These are phyloP conservation scores for Monochamus saltuarius DNA, from an alignment of 1,140 invertebrate species.

Conservation along the genomic window DNA sequence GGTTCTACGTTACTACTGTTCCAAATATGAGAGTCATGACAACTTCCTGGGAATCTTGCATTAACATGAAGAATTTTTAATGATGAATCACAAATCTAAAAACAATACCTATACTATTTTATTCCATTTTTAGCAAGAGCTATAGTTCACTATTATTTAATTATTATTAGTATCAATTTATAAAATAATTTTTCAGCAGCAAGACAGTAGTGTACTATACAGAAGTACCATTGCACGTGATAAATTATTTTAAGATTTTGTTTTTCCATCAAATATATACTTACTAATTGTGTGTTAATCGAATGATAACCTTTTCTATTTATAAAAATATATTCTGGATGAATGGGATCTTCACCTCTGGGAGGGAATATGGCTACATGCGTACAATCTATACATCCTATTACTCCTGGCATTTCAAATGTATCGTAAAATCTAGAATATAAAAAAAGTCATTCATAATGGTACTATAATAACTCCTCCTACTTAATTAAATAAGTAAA, in stretches of 20 bases:
- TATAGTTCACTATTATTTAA: too few species aligned
- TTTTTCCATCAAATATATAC: too few species aligned
- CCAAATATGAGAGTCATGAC: slow-evolving; percentile 43
- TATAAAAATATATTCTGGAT: slow-evolving; percentile 42
- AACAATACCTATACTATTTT: slow-evolving; percentile 17
- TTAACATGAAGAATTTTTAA: slow-evolving; percentile 36
- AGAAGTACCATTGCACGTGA: too few species aligned
- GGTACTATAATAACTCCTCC: too few species aligned
- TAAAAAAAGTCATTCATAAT: not conserved
- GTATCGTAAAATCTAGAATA: slow-evolving; percentile 22
- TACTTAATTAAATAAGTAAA: too few species aligned
- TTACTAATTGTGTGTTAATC: slow-evolving; percentile 43
- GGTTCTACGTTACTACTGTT: slow-evolving; percentile 23
- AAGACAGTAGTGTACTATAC: not conserved
- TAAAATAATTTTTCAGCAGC: too few species aligned
- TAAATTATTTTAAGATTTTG: too few species aligned
- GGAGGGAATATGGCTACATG: slow-evolving; percentile 43
- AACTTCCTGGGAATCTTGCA: slow-evolving; percentile 39
- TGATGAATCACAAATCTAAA: slow-evolving; percentile 39
- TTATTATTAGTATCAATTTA: too few species aligned
- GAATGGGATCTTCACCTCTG: slow-evolving; percentile 19
- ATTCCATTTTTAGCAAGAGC: not conserved
- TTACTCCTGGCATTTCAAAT: slow-evolving; percentile 32
- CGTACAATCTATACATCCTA: slow-evolving; percentile 43
- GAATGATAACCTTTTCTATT: slow-evolving; percentile 47